Evolutionary conservation across 1,140 invertebrate genomes (phyloP).

Genomic region (Pissodes strobi): DNA sequence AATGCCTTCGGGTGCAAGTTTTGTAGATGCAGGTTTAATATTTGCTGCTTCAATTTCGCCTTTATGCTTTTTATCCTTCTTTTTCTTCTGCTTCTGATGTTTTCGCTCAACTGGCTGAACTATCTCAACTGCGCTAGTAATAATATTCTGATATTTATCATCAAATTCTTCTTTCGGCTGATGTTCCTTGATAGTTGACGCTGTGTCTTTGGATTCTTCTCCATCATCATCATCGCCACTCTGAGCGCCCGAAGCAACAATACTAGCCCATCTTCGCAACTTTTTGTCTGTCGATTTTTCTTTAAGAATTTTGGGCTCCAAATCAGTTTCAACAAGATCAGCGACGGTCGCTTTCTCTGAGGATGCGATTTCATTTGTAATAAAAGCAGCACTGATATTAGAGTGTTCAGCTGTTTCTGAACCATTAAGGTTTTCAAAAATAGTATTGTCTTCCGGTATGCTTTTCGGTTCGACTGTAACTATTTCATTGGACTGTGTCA

Average conservation of each 20-base stretch:
- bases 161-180: too few species aligned
- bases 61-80: background rate
- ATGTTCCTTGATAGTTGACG: too few species aligned
- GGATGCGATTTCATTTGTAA: too few species aligned
- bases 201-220: too few species aligned
- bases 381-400: too few species aligned
- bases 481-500: too few species aligned
- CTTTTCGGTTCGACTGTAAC: too few species aligned
- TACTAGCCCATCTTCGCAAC: conserved; percentile 27
- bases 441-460: too few species aligned
- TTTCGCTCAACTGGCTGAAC: background rate
- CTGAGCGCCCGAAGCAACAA: conserved; percentile 11
- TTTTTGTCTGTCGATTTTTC: background rate
- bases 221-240: too few species aligned
- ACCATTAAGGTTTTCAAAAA: too few species aligned
- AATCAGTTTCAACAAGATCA: background rate
- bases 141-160: too few species aligned
- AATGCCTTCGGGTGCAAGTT: background rate
- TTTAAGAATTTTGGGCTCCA: background rate
- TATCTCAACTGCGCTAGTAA: background rate
- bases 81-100: background rate
- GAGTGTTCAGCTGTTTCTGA: too few species aligned
- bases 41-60: background rate
- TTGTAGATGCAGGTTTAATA: background rate
- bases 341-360: background rate